phyloP scores from a whole-genome alignment of 2,888 invertebrate species.

The Epirrita christyi region DNA sequence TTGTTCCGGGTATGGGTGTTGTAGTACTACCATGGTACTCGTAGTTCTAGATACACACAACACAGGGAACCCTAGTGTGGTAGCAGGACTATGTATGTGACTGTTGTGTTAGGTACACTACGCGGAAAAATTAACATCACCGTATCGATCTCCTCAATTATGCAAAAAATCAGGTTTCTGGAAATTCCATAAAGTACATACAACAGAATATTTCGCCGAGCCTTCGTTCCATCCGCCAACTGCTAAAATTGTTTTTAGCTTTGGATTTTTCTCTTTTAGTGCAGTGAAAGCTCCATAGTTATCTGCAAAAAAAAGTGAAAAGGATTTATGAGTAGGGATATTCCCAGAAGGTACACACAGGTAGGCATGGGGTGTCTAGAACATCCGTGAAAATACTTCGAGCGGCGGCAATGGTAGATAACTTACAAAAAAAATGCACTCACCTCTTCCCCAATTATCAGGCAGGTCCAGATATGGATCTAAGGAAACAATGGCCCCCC shows the following conservation, averaged over 20 bases:
- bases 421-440: slow-evolving; percentile 24
- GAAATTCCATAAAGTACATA: slow-evolving; percentile 50
- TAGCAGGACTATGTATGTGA: too few relatives aligned
- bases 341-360: too few relatives aligned
- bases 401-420: not conserved
- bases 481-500: slow-evolving; percentile 75
- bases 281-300: slow-evolving; percentile 82
- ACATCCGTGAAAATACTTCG: not conserved
- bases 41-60: too few relatives aligned
- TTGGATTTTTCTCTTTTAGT: slow-evolving; percentile 79
- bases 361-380: too few relatives aligned
- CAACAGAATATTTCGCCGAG: slow-evolving; percentile 83
- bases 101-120: too few relatives aligned
- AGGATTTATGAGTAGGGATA: too few relatives aligned
- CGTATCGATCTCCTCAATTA: too few relatives aligned
- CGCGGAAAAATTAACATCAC: too few relatives aligned
- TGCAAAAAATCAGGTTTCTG: too few relatives aligned
- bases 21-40: too few relatives aligned
- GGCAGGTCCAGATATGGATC: slow-evolving; percentile 87
- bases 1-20: too few relatives aligned
- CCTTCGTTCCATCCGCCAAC: slow-evolving; percentile 90
- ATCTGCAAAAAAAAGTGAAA: slow-evolving; percentile 61
- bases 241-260: slow-evolving; percentile 85
- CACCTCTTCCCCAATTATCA: slow-evolving; percentile 84
- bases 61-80: too few relatives aligned